Base-by-base conservation (phyloP, 2,888 invertebrate genomes). In the Gordius sp. region DNA sequence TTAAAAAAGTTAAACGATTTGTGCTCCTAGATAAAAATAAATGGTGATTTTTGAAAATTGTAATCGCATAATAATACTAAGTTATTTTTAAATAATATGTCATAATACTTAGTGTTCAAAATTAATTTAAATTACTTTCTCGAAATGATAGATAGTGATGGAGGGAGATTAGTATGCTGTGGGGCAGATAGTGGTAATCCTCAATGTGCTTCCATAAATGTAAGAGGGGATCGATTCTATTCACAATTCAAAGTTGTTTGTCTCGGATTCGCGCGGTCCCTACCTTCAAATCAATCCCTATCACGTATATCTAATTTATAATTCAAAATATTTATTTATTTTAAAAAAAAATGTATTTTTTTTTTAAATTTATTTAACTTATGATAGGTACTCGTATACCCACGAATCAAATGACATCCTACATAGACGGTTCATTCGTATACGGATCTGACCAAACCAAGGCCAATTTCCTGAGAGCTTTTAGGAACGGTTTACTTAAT, bases 261-360 rank as follows among this genome's bases (percentile, higher is more conserved):
- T 23, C 4, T 47, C 4, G 47, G 47, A 47, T 47, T 47, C 20
- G 20, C 47, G 8, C 47, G 47, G 4, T 18, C 16, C 13, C 16
- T 18, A 20, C 8, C 20, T 47, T 47, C 47, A 20, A 47, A 47
- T 47, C 4, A 18, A 18, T 47, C 47, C 20, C 4, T 23, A 47
- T 18, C 16, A 18, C 20, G 47, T 20, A 47, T 47, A 8, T n/a
- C 39, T n/a, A 47, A n/a, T 47, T 20, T 20, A 47, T n/a, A 47
- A 4, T n/a, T 47, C 4, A n/a, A 20, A 20, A 47, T n/a, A 8
- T 47, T n/a, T 13, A 47, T 47, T 20, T 47, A 4, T n/a, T n/a
- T 20, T 47, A 47, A 47, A 47, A n/a, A n/a, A n/a, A 47, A 4
- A n/a, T n/a, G 8, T n/a, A 47, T n/a, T n/a, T 47, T n/a, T n/a